Evolutionary conservation across 2,113 vertebrate species (phyloP), one percentile per base, ranked within the genome.

Genomic region (Brachionichthys hirsutus): DNA sequence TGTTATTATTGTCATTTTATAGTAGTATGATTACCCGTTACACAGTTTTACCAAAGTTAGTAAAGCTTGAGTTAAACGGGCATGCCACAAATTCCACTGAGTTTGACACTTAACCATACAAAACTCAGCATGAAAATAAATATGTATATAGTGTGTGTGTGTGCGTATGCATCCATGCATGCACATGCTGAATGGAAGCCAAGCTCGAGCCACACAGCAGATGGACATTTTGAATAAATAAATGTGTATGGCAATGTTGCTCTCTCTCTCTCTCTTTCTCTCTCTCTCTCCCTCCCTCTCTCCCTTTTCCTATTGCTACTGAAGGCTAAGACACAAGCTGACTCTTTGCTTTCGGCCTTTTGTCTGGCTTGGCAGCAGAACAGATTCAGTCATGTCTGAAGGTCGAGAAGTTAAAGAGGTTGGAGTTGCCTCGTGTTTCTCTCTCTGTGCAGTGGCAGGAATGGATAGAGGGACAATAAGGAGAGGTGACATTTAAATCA

Each of bases 181-280:
- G 44, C 40, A 17, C 18, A 17, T 47, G 36, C 18, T 62, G 69
- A 61, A 24, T 22, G 17, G 42, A 38, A 65, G 75, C 61, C 73
- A 83, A 79, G 70, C 70, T 75, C 60, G 58, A 61, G 66, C 78
- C 77, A 75, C 71, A 66, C 56, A 86, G 75, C 90, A 89, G 81
- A 90, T 90, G 87, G 87, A 80, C 70, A 75, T 70, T 79, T 80
- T 83, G 85, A 91, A 89, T 90, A 84, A 87, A 85, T 90, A 88
- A 87, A 88, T 78, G 77, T 7, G 54, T 73, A 63, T 74, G 68
- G 72, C 70, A 75, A 78, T 63, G 77, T 64, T 63, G 17, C 57
- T 68, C 59, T 55, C 42, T 54, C 50, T 17, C 20, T 19, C 54
- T 45, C 24, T 30, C 57, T 68, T 57, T 55, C 45, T 54, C 50